Percentiles rank a stretch among this genome's conserved stretches.
These are phyloP conservation scores for Parapsyche elsis DNA, from an alignment of 1,140 invertebrate genomes.

Conservation along the genomic window DNA sequence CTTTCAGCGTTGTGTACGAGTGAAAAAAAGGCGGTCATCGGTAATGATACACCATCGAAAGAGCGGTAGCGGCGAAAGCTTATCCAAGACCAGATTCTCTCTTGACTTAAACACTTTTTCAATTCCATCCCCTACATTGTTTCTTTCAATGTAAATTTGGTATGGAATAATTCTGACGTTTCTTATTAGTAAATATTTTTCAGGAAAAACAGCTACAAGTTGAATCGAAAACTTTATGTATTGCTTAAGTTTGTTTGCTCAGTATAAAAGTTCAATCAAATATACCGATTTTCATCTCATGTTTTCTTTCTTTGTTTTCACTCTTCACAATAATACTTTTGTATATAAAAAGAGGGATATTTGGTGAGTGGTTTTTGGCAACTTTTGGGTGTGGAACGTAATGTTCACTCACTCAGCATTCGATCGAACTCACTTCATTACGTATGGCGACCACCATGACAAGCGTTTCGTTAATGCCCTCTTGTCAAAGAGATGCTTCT, in stretches of 20 bases:
- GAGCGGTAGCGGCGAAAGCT: slow-evolving; percentile 1
- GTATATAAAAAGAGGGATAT: too few relatives aligned
- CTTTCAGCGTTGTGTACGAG: slow-evolving; percentile 21
- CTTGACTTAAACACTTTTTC: not conserved
- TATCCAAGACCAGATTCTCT: not conserved
- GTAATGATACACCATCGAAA: slow-evolving; percentile 22
- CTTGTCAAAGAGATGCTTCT: slow-evolving; percentile 30
- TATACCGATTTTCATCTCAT: too few relatives aligned
- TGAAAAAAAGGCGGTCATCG: slow-evolving; percentile 24
- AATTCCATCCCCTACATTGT: not conserved
- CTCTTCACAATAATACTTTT: too few relatives aligned
- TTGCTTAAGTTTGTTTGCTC: too few relatives aligned
- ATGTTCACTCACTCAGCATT: slow-evolving; percentile 4
- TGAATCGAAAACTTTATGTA: too few relatives aligned
- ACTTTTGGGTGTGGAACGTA: slow-evolving; percentile 17
- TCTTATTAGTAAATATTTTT: too few relatives aligned
- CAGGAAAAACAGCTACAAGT: too few relatives aligned
- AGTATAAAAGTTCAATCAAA: too few relatives aligned
- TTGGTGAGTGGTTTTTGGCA: too few relatives aligned
- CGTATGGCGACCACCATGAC: slow-evolving; percentile 48
- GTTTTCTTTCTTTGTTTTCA: too few relatives aligned
- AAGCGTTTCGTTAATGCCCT: slow-evolving; percentile 45
- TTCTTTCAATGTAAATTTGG: too few relatives aligned
- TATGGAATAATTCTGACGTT: too few relatives aligned
- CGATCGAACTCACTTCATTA: slow-evolving; percentile 46